Conservation (phyloP, 2,888 invertebrate species). For the Netelia fuscicornis region DNA sequence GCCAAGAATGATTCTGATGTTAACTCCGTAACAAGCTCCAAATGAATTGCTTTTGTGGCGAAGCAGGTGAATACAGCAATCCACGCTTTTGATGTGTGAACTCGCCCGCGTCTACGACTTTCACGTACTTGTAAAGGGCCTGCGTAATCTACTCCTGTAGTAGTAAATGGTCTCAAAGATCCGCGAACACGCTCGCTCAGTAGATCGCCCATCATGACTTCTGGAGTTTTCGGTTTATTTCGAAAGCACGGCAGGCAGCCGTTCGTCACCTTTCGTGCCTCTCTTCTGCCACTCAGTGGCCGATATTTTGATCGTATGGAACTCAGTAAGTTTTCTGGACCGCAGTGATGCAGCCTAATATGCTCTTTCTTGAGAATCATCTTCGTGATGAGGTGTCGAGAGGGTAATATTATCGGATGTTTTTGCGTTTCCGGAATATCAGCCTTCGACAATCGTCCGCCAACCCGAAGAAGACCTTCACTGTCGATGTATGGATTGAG, state of each 20-base stretch:
- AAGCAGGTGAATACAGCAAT: constrained; percentile 71
- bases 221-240: constrained; percentile 62
- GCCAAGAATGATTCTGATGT: constrained; percentile 77
- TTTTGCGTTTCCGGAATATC: constrained; percentile 41
- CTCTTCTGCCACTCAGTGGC: constrained; percentile 73
- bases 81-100: constrained; percentile 53
- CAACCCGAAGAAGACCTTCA: constrained; percentile 55
- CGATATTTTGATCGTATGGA: constrained; percentile 72
- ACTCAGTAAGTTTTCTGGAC: constrained; percentile 62
- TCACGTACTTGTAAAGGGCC: constrained; percentile 70
- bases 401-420: constrained; percentile 55
- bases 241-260: constrained; percentile 76
- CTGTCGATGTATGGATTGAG: constrained; percentile 52
- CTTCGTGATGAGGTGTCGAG: constrained; percentile 54
- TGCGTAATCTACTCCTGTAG: constrained; percentile 59
- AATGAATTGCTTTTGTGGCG: constrained; percentile 69
- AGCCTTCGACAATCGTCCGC: constrained; percentile 54
- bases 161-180: constrained; percentile 73
- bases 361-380: constrained; percentile 68
- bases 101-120: constrained; percentile 52
- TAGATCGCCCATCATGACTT: constrained; percentile 78
- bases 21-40: constrained; percentile 77
- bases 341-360: constrained; percentile 65
- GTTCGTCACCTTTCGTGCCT: constrained; percentile 68
- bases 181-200: constrained; percentile 75